Base-by-base conservation (phyloP, 2,888 invertebrate genomes). In the Achlya flavicornis region DNA sequence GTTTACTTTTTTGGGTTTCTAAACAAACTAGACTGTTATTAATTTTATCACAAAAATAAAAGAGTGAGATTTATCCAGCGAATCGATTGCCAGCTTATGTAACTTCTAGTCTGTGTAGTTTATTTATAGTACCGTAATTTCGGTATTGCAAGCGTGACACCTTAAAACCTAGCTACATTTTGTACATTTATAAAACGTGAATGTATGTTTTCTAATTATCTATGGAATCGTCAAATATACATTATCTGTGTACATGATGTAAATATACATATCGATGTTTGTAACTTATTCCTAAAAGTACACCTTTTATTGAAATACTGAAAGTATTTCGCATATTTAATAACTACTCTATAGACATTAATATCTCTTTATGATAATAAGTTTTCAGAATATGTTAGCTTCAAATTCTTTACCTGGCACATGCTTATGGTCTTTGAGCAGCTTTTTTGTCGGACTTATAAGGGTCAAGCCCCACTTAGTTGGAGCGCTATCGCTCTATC, bases 211-310 rank as follows among this genome's bases (percentile, higher is more conserved):
- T 5, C 7, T 48, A 48, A 8, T 16, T 53, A 53, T 53, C 16
- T 53, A 53, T 53, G 19, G 53, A 19, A 53, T 46, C 53, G 19
- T 48, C 48, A 48, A 16, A 48, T 7, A 16, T 16, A 53, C 4
- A n/a, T 5, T 10, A 7, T 19, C n/a, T 53, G n/a, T 53, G 14
- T 53, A 53, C 53, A 53, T 19, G 53, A 53, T 53, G 53, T 53
- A 53, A 19, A 53, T 53, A 53, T 19, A 53, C 53, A 53, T 53
- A 53, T 53, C 53, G 53, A 53, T 53, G 53, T 53, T 53, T 19
- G 3, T 53, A 19, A 53, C 19, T 53, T 4, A 53, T 19, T 10
- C 53, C 8, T 53, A n/a, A n/a, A n/a, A n/a, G 19, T 53, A 10
- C 7, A 19, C 19, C 1, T 8, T n/a, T 19, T n/a, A 46, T 6